phyloP scores from a whole-genome alignment of 2,797 vertebrate species.

The Karalla daura region DNA sequence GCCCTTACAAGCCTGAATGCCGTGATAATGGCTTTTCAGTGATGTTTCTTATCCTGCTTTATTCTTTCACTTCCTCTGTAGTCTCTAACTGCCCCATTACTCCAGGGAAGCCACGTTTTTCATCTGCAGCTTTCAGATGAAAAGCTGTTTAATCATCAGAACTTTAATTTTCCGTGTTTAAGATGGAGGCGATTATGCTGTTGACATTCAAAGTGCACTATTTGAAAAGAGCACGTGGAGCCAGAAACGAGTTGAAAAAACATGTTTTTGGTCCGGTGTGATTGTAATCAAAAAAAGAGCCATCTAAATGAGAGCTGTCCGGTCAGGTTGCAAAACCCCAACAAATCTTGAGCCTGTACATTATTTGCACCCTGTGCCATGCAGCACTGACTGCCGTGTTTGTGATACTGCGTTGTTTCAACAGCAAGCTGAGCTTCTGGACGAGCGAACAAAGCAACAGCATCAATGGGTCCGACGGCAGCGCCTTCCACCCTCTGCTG shows the following conservation, averaged over 20 bases:
- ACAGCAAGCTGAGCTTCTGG: constrained; percentile 81
- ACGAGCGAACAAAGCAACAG: constrained; percentile 79
- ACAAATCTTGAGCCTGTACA: too few relatives aligned
- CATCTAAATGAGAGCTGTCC: too few relatives aligned
- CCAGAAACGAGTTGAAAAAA: too few relatives aligned
- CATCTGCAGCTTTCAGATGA: constrained; percentile 37
- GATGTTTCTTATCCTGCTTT: constrained; percentile 21
- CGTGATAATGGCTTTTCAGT: constrained; percentile 20
- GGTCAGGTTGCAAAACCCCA: too few relatives aligned
- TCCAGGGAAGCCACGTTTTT: constrained; percentile 6
- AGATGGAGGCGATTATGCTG: constrained; percentile 24
- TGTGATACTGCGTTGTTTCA: constrained; percentile 34
- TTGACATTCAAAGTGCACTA: neutral
- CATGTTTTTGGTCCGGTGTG: too few relatives aligned
- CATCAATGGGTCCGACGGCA: constrained; percentile 86
- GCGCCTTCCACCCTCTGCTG: constrained; percentile 84
- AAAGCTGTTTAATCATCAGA: constrained; percentile 43
- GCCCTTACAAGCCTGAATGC: constrained; percentile 18
- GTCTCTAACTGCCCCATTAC: constrained; percentile 23
- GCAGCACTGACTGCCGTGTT: too few relatives aligned
- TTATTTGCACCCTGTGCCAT: too few relatives aligned
- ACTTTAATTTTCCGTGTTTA: constrained; percentile 29
- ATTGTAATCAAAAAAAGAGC: too few relatives aligned
- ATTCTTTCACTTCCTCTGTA: constrained; percentile 2
- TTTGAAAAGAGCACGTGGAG: neutral